Percentiles rank a stretch among this genome's conserved stretches.
Evolutionary conservation across 2,888 invertebrate genomes (phyloP).

Genomic region (Sarcophaga caerulescens): DNA sequence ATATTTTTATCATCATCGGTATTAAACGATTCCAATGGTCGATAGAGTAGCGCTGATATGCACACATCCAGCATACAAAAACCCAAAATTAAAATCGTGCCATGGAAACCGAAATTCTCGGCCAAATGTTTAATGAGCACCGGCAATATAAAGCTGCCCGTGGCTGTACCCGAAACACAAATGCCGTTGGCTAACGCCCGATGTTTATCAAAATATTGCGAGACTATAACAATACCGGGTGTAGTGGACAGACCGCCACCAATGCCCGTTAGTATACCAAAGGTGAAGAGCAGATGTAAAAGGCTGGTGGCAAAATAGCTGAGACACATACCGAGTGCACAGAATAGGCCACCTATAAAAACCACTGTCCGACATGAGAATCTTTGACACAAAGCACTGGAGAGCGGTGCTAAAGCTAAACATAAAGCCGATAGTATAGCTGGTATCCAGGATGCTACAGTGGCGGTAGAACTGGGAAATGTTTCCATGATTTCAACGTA

Average conservation of each 20-base stretch:
- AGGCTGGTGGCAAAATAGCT: constrained; percentile 88
- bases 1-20: constrained; percentile 69
- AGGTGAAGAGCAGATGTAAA: constrained; percentile 86
- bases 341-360: constrained; percentile 87
- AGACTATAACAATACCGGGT: constrained; percentile 90
- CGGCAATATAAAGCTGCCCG: constrained; percentile 90
- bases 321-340: constrained; percentile 86
- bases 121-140: constrained; percentile 87
- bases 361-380: constrained; percentile 87
- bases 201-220: constrained; percentile 90
- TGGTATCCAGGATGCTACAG: constrained; percentile 90
- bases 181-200: constrained; percentile 90
- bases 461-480: constrained; percentile 88
- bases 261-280: constrained; percentile 88
- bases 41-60: constrained; percentile 86
- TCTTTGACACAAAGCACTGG: constrained; percentile 87
- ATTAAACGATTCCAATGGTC: constrained; percentile 81
- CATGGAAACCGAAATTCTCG: constrained; percentile 87
- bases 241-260: constrained; percentile 91
- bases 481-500: constrained; percentile 91
- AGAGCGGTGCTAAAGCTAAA: constrained; percentile 88
- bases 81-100: constrained; percentile 86
- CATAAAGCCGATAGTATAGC: constrained; percentile 89
- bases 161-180: constrained; percentile 90
- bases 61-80: constrained; percentile 90